A percentile compares a stretch with the other conserved stretches of the same genome.
These are phyloP conservation scores for Sebastes nivosus DNA, from an alignment of 2,797 vertebrate genomes.

Conservation along the genomic window DNA sequence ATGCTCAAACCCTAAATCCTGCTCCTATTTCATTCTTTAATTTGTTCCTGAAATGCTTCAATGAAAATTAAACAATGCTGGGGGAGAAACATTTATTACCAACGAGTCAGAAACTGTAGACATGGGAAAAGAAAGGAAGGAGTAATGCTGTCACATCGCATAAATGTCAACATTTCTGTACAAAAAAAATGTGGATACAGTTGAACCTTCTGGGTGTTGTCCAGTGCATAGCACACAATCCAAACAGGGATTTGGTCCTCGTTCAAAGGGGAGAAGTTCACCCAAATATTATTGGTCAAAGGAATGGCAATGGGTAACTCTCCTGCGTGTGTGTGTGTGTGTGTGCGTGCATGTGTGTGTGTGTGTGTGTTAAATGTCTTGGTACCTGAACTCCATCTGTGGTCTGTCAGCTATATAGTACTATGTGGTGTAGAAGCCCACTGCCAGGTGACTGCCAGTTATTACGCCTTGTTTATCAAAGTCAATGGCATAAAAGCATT, in stretches of 20 bases:
- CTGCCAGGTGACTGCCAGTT: constrained; percentile 20
- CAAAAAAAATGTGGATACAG: constrained; percentile 50
- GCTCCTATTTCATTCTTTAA: constrained; percentile 11
- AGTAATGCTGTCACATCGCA: constrained; percentile 63
- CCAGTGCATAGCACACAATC: constrained; percentile 61
- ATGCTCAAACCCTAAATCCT: constrained; percentile 15
- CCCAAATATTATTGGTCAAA: constrained; percentile 36
- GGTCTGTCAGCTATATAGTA: neutral
- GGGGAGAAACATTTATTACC: constrained; percentile 70
- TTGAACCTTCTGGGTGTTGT: constrained; percentile 42
- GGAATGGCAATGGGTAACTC: constrained; percentile 42
- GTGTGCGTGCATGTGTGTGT: neutral
- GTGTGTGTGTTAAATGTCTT: neutral
- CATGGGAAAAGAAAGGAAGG: constrained; percentile 30
- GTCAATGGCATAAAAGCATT: neutral
- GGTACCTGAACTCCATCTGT: constrained; percentile 16
- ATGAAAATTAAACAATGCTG: constrained; percentile 42
- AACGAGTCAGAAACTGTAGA: constrained; percentile 48
- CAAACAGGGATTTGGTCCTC: constrained; percentile 56
- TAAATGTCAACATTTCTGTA: constrained; percentile 64
- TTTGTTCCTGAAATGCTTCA: neutral
- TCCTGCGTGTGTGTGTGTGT: neutral
- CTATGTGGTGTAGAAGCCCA: neutral
- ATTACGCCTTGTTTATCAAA: constrained; percentile 1
- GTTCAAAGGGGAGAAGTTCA: constrained; percentile 39